Evolutionary conservation across 1,140 invertebrate genomes (phyloP).

Genomic region (Papilio machaon): DNA sequence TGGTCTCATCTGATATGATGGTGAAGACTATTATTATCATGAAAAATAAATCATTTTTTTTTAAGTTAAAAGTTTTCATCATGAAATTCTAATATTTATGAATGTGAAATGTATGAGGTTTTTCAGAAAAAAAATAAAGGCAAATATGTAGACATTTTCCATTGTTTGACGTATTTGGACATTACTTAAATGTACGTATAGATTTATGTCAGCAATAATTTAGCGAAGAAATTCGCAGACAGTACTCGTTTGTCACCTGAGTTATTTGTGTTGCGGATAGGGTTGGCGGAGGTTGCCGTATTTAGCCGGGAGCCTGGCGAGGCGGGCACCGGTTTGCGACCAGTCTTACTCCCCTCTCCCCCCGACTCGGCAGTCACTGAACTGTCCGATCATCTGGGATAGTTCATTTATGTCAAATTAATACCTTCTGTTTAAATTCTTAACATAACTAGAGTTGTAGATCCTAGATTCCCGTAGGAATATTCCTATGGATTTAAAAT

Average conservation of each 20-base stretch:
- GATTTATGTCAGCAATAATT: neutral
- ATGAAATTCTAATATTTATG: neutral
- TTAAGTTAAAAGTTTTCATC: neutral
- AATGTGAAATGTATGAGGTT: neutral
- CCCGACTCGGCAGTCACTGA: neutral
- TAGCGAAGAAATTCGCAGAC: conserved; percentile 13
- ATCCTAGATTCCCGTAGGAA: too few relatives aligned
- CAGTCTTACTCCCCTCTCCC: neutral
- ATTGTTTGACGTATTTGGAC: neutral
- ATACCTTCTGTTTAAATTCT: neutral
- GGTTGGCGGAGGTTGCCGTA: neutral
- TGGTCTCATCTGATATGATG: too few relatives aligned
- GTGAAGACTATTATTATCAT: too few relatives aligned
- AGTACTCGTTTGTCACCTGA: neutral
- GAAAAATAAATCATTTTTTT: neutral
- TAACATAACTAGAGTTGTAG: neutral
- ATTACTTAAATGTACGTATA: neutral
- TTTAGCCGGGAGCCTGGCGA: neutral
- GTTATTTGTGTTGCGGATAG: neutral
- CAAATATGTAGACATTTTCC: neutral
- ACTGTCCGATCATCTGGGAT: neutral
- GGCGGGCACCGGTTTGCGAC: conserved; percentile 6
- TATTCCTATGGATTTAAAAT: too few relatives aligned
- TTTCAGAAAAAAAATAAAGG: neutral
- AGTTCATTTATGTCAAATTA: neutral